Percentiles rank a stretch among this genome's conserved stretches.
These are phyloP conservation scores for Channa maculata DNA, from an alignment of 2,113 vertebrate genomes.

Conservation along the genomic window DNA sequence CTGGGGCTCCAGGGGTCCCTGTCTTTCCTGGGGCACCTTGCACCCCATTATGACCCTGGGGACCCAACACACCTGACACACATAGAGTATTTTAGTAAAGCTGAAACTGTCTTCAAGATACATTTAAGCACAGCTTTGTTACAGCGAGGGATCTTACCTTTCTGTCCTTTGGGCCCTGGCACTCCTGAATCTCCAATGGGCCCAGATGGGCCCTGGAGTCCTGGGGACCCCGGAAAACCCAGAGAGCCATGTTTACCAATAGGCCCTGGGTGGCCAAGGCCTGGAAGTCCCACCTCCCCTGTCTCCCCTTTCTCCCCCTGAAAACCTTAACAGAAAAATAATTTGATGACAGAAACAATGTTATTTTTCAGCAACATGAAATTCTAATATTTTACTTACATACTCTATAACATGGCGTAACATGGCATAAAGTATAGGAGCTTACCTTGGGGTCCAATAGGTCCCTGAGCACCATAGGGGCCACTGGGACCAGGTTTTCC, in stretches of 20 bases:
- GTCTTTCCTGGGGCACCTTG: constrained; percentile 63
- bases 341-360: neutral
- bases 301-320: constrained; percentile 69
- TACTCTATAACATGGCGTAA: too few relatives aligned
- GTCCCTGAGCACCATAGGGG: constrained; percentile 53
- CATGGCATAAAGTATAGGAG: neutral
- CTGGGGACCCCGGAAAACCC: constrained; percentile 69
- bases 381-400: too few relatives aligned
- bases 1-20: constrained; percentile 64
- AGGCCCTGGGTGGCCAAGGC: constrained; percentile 64
- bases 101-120: neutral
- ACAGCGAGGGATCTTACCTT: constrained; percentile 60
- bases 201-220: constrained; percentile 68
- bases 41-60: constrained; percentile 57
- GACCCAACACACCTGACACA: constrained; percentile 71
- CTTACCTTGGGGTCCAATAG: constrained; percentile 68
- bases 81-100: neutral
- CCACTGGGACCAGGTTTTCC: constrained; percentile 58
- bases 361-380: neutral
- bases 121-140: neutral
- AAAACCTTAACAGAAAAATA: constrained; percentile 57
- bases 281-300: constrained; percentile 58
- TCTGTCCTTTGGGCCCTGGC: constrained; percentile 50
- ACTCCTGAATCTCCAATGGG: constrained; percentile 64
- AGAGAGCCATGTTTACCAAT: constrained; percentile 67